Evolutionary conservation across 2,797 vertebrate species (phyloP).

Genomic region (Rhadinocentrus ornatus): DNA sequence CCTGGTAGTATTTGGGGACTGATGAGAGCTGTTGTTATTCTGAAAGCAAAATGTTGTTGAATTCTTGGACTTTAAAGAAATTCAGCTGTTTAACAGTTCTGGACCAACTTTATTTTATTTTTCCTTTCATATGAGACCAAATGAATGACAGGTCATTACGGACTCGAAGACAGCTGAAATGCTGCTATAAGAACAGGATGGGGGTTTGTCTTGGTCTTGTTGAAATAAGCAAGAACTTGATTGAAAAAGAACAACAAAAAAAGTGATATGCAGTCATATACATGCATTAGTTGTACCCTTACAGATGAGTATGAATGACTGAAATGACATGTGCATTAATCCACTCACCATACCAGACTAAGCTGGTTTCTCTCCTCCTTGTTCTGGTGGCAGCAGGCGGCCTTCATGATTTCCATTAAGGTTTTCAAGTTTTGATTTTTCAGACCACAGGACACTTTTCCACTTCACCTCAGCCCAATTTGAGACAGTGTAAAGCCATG

Average conservation of each 20-base stretch:
- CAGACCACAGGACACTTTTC: neutral
- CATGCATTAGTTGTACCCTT: neutral
- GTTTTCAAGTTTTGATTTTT: neutral
- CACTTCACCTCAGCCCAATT: neutral
- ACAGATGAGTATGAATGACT: neutral
- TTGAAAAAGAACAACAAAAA: neutral
- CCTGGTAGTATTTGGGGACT: neutral
- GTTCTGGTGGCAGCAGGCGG: no score
- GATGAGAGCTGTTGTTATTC: neutral
- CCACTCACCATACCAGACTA: neutral
- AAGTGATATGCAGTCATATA: neutral
- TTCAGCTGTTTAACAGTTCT: neutral
- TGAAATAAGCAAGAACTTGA: neutral
- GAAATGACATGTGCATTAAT: no score
- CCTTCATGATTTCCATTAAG: no score
- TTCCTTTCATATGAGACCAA: neutral
- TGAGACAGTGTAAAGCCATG: neutral
- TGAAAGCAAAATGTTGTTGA: neutral
- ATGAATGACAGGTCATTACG: neutral
- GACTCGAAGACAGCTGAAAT: neutral
- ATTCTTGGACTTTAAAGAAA: neutral
- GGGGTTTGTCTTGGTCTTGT: no score
- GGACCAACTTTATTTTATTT: neutral
- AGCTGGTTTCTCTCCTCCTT: neutral
- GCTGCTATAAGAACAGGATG: neutral